A percentile compares a stretch with the other conserved stretches of the same genome.
Conservation (phyloP, 2,113 vertebrate genomes). For the Donacobius atricapilla region DNA sequence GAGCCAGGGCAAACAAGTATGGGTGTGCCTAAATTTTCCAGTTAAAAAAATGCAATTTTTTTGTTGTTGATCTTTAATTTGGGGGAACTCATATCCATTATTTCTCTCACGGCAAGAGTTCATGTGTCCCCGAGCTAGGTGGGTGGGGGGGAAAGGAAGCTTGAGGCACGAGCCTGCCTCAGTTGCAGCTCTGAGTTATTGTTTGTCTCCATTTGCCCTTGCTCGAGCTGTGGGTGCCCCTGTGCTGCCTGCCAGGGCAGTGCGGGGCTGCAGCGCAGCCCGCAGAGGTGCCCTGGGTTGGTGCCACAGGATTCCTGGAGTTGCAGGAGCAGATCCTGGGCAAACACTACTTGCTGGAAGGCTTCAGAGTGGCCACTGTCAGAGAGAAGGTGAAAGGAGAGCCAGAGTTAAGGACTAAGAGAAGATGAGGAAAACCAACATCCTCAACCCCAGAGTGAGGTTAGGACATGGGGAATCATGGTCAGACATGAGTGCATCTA, state of each 20-base stretch:
- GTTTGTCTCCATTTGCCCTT: neutral
- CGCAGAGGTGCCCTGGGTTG: neutral
- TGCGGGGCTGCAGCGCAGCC: neutral
- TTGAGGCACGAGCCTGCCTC: neutral
- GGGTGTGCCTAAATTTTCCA: neutral
- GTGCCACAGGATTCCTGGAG: too few relatives aligned
- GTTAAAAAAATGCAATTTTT: neutral
- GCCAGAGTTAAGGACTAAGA: neutral
- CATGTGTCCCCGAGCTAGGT: neutral
- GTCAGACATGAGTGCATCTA: fast-evolving
- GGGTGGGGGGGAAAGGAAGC: neutral
- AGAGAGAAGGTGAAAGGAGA: neutral
- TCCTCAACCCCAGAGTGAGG: fast-evolving
- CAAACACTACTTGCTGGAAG: neutral
- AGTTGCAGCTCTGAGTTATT: fast-evolving
- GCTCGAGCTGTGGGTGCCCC: neutral
- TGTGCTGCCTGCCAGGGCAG: fast-evolving
- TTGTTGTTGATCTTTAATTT: neutral
- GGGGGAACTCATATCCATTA: neutral
- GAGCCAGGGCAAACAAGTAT: neutral
- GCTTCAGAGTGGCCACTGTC: neutral
- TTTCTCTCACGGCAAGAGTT: neutral
- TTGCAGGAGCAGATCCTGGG: fast-evolving
- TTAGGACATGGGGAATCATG: neutral
- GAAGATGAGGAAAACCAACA: neutral